Evolutionary conservation across 2,113 vertebrate genomes (phyloP).

Genomic region (Callospermophilus lateralis): DNA sequence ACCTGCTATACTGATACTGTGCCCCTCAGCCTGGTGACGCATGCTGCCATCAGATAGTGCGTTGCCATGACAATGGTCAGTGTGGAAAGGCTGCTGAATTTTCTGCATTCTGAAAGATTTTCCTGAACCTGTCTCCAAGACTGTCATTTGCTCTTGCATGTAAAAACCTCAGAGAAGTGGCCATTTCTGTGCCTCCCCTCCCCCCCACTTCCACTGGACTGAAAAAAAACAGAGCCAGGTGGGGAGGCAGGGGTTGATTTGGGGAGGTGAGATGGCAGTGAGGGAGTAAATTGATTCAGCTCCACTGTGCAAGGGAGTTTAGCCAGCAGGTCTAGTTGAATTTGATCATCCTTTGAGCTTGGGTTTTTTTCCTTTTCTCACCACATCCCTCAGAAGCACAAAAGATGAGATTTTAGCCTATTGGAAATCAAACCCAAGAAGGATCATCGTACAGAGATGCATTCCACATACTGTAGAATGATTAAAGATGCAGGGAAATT

Average conservation of each 20-base stretch:
- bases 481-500: conserved; percentile 24
- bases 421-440: conserved; percentile 58
- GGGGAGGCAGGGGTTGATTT: background rate
- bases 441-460: conserved; percentile 16
- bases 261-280: background rate
- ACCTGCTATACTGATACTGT: conserved; percentile 72
- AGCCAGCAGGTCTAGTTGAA: conserved; percentile 27
- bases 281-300: background rate
- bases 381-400: conserved; percentile 50
- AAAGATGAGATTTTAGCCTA: conserved; percentile 58
- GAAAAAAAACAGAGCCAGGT: conserved; percentile 43
- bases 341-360: conserved; percentile 59
- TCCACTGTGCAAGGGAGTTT: background rate
- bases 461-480: conserved; percentile 26
- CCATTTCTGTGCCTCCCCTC: background rate
- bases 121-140: conserved; percentile 68
- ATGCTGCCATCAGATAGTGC: conserved; percentile 77
- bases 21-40: conserved; percentile 76
- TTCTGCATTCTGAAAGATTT: conserved; percentile 80
- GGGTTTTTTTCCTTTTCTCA: conserved; percentile 41
- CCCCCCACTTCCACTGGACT: background rate
- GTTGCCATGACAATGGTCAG: conserved; percentile 84
- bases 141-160: conserved; percentile 65
- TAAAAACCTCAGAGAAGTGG: conserved; percentile 49
- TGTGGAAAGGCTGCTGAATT: conserved; percentile 79